Percentiles rank a stretch among this genome's conserved stretches.
Evolutionary conservation across 2,113 vertebrate genomes (phyloP).

Genomic region (Panthera uncia): DNA sequence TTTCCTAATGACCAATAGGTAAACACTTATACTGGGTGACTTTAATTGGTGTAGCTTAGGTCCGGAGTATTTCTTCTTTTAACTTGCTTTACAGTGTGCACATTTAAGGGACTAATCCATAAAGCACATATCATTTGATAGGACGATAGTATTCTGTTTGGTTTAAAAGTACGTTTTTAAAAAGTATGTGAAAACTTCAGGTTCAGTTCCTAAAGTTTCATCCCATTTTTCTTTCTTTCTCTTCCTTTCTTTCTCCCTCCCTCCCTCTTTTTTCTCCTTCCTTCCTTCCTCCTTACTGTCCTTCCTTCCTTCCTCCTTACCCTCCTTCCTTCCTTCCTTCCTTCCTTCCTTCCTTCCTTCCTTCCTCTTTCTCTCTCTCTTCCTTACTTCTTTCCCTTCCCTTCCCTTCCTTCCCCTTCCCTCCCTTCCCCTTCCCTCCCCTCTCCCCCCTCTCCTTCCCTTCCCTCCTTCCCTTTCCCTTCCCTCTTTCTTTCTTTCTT

Average conservation of each 20-base stretch:
- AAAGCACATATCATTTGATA: neutral
- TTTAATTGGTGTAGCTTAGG: neutral
- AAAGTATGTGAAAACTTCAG: neutral
- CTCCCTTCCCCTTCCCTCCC: neutral
- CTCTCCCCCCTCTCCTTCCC: too few relatives aligned
- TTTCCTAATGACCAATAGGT: neutral
- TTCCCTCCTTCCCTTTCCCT: neutral
- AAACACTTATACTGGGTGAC: neutral
- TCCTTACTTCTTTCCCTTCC: neutral
- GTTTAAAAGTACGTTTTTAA: neutral
- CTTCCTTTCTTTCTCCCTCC: neutral
- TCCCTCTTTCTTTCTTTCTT: neutral
- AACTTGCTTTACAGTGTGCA: neutral
- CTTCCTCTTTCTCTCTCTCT: neutral
- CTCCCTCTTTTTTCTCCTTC: neutral
- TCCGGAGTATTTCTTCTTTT: neutral
- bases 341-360: neutral
- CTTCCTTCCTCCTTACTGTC: neutral
- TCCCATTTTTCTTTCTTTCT: neutral
- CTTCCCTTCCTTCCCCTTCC: neutral
- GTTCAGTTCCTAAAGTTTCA: neutral
- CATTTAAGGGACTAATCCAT: neutral
- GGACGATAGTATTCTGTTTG: neutral
- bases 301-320: neutral
- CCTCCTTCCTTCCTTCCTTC: neutral